Conservation (phyloP, 2,113 vertebrate genomes). For the Bathybates hornii region DNA sequence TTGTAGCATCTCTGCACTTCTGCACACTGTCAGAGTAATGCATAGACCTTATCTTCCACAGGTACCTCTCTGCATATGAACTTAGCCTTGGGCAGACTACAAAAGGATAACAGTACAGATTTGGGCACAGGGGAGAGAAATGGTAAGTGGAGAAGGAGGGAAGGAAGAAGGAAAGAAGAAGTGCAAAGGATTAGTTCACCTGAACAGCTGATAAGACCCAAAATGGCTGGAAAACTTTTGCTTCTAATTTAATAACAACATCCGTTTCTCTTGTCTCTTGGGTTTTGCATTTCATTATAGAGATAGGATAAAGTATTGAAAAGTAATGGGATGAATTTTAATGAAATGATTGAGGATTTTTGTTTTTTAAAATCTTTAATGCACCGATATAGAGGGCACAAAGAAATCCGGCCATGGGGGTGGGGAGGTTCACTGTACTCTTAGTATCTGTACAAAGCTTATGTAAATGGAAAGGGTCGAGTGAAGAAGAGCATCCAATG, state of each 20-base stretch:
- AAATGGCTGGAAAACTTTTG: neutral
- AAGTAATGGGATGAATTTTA: conserved; percentile 26
- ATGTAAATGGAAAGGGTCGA: neutral
- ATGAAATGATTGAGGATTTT: neutral
- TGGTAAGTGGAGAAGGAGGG: neutral
- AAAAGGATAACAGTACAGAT: neutral
- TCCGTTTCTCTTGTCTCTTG: conserved; percentile 29
- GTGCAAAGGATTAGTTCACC: conserved; percentile 12
- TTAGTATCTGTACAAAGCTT: neutral
- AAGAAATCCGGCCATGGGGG: neutral
- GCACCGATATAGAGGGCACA: neutral
- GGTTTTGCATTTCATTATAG: conserved; percentile 46
- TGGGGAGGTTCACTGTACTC: neutral
- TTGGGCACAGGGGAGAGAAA: neutral
- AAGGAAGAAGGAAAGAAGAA: neutral
- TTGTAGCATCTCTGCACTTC: conserved; percentile 23
- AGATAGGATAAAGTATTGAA: conserved; percentile 36
- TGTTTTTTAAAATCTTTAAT: neutral
- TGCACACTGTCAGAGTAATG: conserved; percentile 30
- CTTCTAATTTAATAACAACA: conserved; percentile 40
- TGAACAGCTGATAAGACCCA: conserved; percentile 33
- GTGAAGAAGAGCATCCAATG: neutral
- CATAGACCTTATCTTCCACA: conserved; percentile 37
- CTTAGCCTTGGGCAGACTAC: conserved; percentile 16
- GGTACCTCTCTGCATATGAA: conserved; percentile 54